Percentiles rank a stretch among this genome's conserved stretches.
phyloP scores from a whole-genome alignment of 2,797 vertebrate species.

The Molossus molossus region DNA sequence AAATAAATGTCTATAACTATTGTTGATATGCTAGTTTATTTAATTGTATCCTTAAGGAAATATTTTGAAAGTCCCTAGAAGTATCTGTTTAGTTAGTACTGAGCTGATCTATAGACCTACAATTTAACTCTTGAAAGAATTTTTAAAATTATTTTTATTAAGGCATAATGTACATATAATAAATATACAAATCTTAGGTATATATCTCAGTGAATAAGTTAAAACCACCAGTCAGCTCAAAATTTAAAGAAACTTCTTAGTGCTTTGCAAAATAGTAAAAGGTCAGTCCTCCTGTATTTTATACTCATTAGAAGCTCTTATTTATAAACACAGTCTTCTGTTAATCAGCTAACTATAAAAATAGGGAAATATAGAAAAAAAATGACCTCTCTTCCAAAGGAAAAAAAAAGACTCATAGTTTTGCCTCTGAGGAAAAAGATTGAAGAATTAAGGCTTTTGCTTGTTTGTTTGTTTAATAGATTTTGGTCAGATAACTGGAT shows the following conservation, averaged over 20 bases:
- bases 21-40: slow-evolving; percentile 62
- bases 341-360: slow-evolving; percentile 68
- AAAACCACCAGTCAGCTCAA: slow-evolving; percentile 13
- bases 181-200: slow-evolving; percentile 11
- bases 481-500: slow-evolving; percentile 53
- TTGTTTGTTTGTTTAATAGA: slow-evolving; percentile 18
- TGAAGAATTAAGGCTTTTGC: neutral
- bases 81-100: slow-evolving; percentile 40
- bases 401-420: neutral
- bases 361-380: slow-evolving; percentile 18
- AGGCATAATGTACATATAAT: neutral
- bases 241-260: slow-evolving; percentile 48
- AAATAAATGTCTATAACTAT: slow-evolving; percentile 39
- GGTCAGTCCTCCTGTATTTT: slow-evolving; percentile 44
- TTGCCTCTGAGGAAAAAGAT: slow-evolving; percentile 41
- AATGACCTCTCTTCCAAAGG: no score
- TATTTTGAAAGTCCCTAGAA: slow-evolving; percentile 59
- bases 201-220: slow-evolving; percentile 49
- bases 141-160: slow-evolving; percentile 63
- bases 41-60: slow-evolving; percentile 64
- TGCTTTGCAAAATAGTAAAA: slow-evolving; percentile 25
- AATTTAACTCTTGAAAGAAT: slow-evolving; percentile 42
- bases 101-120: slow-evolving; percentile 50
- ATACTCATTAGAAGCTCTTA: slow-evolving; percentile 64
- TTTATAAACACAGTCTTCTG: slow-evolving; percentile 13